Conservation (phyloP, 2,797 vertebrate genomes). For the Sciaenops ocellatus region DNA sequence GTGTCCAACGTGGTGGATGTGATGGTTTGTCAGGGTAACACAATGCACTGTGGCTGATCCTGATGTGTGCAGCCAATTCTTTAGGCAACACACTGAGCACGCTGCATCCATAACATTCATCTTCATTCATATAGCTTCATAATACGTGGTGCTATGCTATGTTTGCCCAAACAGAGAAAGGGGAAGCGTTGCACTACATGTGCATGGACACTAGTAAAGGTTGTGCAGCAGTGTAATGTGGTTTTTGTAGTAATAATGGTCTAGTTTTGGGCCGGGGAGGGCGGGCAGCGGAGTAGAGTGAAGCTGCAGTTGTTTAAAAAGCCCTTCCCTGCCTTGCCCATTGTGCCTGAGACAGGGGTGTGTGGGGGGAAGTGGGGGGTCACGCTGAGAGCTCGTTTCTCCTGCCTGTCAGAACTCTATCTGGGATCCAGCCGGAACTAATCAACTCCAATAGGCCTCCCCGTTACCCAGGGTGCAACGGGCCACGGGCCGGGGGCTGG, state of each 20-base stretch:
- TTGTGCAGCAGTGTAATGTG: slow-evolving; percentile 62
- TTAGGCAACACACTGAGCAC: slow-evolving; percentile 42
- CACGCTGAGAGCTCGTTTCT: slow-evolving; percentile 91
- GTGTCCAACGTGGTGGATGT: slow-evolving; percentile 67
- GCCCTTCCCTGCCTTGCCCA: slow-evolving; percentile 82
- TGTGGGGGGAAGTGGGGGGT: slow-evolving; percentile 68
- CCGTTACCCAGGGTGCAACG: slow-evolving; percentile 91
- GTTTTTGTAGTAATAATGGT: slow-evolving; percentile 63
- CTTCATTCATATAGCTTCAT: slow-evolving; percentile 25
- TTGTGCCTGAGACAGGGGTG: slow-evolving; percentile 83
- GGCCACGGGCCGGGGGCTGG: slow-evolving; percentile 80
- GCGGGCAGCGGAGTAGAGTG: slow-evolving; percentile 61
- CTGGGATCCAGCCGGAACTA: slow-evolving; percentile 99
- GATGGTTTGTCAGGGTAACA: slow-evolving; percentile 55
- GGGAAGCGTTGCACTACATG: neutral
- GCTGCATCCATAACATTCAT: slow-evolving; percentile 38
- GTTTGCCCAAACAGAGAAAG: slow-evolving; percentile 13
- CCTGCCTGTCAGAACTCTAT: slow-evolving; percentile 98
- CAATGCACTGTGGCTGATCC: slow-evolving; percentile 44
- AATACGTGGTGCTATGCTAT: neutral
- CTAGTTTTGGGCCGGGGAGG: slow-evolving; percentile 38
- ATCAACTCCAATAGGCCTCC: slow-evolving; percentile 97
- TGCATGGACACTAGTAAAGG: slow-evolving; percentile 27
- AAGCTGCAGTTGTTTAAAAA: slow-evolving; percentile 86
- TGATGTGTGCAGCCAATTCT: slow-evolving; percentile 53